Base-by-base conservation (phyloP, 2,797 vertebrate genomes). In the Leuciscus waleckii region DNA sequence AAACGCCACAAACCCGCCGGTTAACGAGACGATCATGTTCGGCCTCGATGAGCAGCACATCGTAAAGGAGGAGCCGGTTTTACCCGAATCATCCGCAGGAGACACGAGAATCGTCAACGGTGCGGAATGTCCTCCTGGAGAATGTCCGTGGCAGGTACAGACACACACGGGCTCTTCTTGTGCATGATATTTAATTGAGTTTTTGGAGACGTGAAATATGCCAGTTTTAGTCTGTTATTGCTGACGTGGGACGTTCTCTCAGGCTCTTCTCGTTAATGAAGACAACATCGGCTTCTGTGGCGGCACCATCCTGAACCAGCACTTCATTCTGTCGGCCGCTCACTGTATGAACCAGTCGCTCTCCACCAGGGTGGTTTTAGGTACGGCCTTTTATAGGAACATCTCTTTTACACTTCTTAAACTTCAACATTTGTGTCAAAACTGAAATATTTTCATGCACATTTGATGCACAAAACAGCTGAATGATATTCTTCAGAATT, bases 241-340 rank as follows among this genome's bases (percentile, higher is more conserved):
- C 5, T 35, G 29, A 54, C 11, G 49, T 23, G 19, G 29, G 5
- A 14, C 26, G 23, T 61, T 77, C 26, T 85, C 19, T 73, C 0
- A 99, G 98, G 97, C 97, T 49, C 96, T 98, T 65, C 94, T 99
- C 5, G 1, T 99, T 69, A 95, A 97, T 0, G 96, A 97, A 39
- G 86, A 94, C 0, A 82, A 94, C 0, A 89, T 92, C 0, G 97
- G 97, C 0, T 99, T 98, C 93, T 99, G 98, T 2, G 98, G 98
- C 21, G 98, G 97, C 88, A 99, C 98, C 11, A 95, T 99, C 91
- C 89, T 99, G 56, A 97, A 85, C 0, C 85, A 95, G 26, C 91
- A 94, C 77, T 93, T 96, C 65, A 79, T 99, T 83, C 94, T 99
- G 83, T 97, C 97, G 0, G 98, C 98, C 0, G 98, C 98, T 56